Evolutionary conservation across 53 echinoderm and acorn worm genomes (phyloP).

Genomic region (Zoroaster sp.): DNA sequence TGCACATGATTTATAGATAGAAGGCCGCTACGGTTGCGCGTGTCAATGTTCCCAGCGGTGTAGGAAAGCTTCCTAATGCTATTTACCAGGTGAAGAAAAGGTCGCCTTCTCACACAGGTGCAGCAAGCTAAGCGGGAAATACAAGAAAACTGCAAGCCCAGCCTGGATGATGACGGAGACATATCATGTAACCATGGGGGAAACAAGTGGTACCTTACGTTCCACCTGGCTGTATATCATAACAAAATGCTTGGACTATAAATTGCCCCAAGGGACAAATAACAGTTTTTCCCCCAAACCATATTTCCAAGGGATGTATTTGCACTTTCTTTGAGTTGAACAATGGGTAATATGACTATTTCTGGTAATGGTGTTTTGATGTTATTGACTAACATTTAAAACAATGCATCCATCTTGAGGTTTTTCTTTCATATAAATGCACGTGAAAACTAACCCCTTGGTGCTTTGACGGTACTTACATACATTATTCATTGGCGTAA

Average conservation of each 20-base stretch:
- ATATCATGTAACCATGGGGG: neutral
- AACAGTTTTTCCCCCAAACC: neutral
- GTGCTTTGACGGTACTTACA: no score
- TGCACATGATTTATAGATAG: neutral
- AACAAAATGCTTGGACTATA: neutral
- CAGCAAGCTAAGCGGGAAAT: neutral
- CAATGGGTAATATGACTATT: neutral
- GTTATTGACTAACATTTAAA: neutral
- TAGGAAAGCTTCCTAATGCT: neutral
- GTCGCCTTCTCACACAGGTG: slow-evolving; percentile 17
- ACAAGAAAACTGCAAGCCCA: neutral
- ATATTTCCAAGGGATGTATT: neutral
- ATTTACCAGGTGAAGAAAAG: neutral
- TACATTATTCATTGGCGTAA: no score
- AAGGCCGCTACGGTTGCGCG: neutral
- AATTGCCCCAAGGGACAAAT: slow-evolving; percentile 2
- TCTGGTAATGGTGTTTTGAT: neutral
- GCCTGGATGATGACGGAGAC: neutral
- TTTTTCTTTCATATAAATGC: no score
- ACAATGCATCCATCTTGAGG: no score
- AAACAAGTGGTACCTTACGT: neutral
- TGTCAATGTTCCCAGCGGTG: slow-evolving; percentile 5
- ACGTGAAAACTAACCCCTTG: no score
- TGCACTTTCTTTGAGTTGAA: slow-evolving; percentile 23
- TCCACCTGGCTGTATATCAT: slow-evolving; percentile 33